Evolutionary conservation across 2,113 vertebrate species (phyloP).

Genomic region (Varanus komodoensis): DNA sequence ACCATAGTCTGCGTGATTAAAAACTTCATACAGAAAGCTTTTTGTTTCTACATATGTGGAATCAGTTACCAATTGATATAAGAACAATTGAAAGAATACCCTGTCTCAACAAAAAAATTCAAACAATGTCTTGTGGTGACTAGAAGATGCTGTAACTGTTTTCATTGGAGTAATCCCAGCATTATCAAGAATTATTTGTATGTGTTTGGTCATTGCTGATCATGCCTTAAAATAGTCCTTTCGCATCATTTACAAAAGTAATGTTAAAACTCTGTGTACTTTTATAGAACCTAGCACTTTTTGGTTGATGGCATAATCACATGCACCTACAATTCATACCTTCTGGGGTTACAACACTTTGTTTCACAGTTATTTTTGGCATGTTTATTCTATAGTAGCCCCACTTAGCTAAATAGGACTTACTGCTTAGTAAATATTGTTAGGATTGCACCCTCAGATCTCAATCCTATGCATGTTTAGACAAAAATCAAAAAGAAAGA

Average conservation of each 20-base stretch:
- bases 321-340: conserved; percentile 43
- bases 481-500: no score
- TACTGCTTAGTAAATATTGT: neutral
- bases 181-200: conserved; percentile 78
- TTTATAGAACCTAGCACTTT: conserved; percentile 71
- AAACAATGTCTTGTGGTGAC: conserved; percentile 79
- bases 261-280: conserved; percentile 50
- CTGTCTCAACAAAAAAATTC: conserved; percentile 76
- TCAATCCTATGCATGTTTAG: neutral
- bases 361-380: neutral
- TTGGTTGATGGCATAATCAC: conserved; percentile 74
- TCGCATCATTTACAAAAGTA: conserved; percentile 74
- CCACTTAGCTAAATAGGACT: no score
- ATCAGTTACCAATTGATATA: conserved; percentile 79
- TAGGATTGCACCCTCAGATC: neutral
- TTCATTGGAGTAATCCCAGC: conserved; percentile 79
- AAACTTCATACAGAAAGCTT: conserved; percentile 72
- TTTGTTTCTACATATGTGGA: conserved; percentile 80
- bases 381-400: neutral
- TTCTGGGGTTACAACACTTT: neutral
- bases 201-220: conserved; percentile 74
- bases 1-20: conserved; percentile 65
- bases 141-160: conserved; percentile 76
- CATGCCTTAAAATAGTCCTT: conserved; percentile 75
- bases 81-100: conserved; percentile 72